Evolutionary conservation across 2,797 vertebrate genomes (phyloP).

Genomic region (Chlorospingus semifuscus): DNA sequence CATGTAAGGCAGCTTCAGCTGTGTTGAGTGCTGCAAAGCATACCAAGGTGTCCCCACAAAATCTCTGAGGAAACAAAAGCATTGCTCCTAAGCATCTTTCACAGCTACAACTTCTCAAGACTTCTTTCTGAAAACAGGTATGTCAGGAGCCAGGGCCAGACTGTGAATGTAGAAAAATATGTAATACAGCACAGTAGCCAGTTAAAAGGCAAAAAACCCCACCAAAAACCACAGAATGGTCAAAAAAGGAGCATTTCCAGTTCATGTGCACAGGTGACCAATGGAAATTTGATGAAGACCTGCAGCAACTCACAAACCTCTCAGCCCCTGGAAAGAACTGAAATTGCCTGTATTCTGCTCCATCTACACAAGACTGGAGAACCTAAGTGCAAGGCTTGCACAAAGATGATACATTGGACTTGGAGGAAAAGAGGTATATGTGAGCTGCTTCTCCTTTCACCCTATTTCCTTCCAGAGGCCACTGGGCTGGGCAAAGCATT

Average conservation of each 20-base stretch:
- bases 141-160: background rate
- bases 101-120: background rate
- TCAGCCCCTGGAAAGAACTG: background rate
- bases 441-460: background rate
- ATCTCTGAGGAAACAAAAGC: conserved; percentile 15
- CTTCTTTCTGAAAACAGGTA: background rate
- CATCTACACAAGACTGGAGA: background rate
- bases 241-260: background rate
- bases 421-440: background rate
- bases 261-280: background rate
- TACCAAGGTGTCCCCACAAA: background rate
- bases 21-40: background rate
- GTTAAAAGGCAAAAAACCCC: background rate
- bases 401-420: background rate
- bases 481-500: background rate
- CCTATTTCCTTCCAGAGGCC: background rate
- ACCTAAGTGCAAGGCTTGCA: background rate
- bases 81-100: background rate
- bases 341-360: background rate
- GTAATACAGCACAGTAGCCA: background rate
- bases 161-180: background rate
- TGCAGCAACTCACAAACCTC: background rate
- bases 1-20: background rate
- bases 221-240: rapidly evolving
- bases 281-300: background rate